phyloP scores from a whole-genome alignment of 2,113 vertebrate species.

The Poecilia latipinna region DNA sequence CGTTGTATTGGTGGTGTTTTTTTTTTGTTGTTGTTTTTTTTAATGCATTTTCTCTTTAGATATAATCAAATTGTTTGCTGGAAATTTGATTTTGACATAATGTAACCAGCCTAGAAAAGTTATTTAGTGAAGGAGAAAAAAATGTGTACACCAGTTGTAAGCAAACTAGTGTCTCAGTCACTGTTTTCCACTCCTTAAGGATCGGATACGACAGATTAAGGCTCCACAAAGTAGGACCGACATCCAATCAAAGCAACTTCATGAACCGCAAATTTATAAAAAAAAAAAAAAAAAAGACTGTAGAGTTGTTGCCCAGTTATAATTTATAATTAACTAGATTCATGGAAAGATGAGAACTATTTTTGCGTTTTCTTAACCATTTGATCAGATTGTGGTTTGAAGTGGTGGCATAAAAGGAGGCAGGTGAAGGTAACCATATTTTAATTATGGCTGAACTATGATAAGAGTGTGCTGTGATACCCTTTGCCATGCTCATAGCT shows the following conservation, averaged over 20 bases:
- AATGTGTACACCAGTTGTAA: constrained; percentile 16
- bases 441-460: background rate
- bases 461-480: constrained; percentile 57
- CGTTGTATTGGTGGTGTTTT: too few species aligned
- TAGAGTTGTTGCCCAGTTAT: background rate
- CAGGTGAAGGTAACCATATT: too few species aligned
- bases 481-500: constrained; percentile 87
- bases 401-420: too few species aligned
- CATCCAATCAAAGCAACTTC: background rate
- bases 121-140: background rate
- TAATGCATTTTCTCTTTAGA: too few species aligned
- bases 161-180: constrained; percentile 34
- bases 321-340: background rate
- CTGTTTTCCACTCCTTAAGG: constrained; percentile 22
- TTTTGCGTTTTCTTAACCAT: too few species aligned
- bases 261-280: background rate
- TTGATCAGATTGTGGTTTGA: too few species aligned
- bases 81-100: background rate
- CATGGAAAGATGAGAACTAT: background rate
- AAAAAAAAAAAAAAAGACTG: background rate
- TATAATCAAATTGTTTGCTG: background rate
- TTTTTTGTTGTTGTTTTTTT: too few species aligned
- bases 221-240: constrained; percentile 8
- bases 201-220: constrained; percentile 33
- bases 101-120: background rate